Evolutionary conservation across 2,113 vertebrate genomes (phyloP).

Genomic region (Noturus placidus): DNA sequence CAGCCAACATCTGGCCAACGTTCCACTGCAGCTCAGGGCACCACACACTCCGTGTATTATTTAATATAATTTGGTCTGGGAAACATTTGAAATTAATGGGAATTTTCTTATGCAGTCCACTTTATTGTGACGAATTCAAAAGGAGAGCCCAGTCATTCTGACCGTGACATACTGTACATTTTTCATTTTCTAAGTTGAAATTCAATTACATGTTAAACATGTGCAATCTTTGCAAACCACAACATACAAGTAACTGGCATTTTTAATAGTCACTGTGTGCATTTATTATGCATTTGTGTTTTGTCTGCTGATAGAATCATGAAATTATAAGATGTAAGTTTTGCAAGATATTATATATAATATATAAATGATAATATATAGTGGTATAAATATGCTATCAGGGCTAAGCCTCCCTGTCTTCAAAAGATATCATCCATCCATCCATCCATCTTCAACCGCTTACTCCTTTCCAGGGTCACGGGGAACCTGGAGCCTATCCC

Average conservation of each 20-base stretch:
- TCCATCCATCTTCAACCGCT: too few relatives aligned
- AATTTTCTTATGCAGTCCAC: neutral
- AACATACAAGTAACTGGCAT: neutral
- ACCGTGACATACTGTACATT: neutral
- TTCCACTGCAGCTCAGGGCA: constrained; percentile 11
- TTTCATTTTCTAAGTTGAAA: neutral
- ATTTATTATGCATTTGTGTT: neutral
- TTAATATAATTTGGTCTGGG: constrained; percentile 11
- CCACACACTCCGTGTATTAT: constrained; percentile 30
- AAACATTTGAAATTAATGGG: constrained; percentile 28
- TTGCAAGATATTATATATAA: neutral
- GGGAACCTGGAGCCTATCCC: too few relatives aligned
- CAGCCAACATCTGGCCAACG: constrained; percentile 48
- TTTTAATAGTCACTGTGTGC: neutral
- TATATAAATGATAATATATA: too few relatives aligned
- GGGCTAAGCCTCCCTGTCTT: too few relatives aligned
- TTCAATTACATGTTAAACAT: neutral
- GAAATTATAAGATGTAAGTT: neutral
- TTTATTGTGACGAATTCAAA: neutral
- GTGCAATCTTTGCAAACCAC: neutral
- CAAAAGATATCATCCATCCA: neutral
- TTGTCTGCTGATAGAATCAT: neutral
- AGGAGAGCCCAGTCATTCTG: neutral
- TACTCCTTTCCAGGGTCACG: too few relatives aligned
- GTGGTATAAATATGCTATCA: neutral